Evolutionary conservation across 2,888 invertebrate species (phyloP).

Genomic region (Cryptus armator): DNA sequence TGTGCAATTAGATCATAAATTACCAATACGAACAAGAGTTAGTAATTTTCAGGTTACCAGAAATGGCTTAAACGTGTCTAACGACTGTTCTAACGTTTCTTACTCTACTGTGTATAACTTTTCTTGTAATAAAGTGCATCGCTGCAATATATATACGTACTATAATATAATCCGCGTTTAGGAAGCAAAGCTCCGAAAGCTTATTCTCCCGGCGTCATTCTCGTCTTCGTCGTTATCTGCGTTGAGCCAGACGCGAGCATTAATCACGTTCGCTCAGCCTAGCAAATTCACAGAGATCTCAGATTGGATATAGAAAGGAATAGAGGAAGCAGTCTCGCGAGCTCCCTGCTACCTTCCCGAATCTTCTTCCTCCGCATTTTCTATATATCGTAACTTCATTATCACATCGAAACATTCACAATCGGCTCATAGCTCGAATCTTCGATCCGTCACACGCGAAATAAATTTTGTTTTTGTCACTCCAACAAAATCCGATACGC

Average conservation of each 20-base stretch:
- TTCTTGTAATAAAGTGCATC: conserved; percentile 25
- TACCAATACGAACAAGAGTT: not conserved
- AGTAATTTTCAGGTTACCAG: not conserved
- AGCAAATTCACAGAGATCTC: conserved; percentile 47
- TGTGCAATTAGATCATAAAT: not conserved
- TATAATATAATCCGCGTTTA: conserved; percentile 61
- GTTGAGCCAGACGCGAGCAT: conserved; percentile 60
- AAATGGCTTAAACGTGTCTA: not conserved
- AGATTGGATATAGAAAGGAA: conserved; percentile 34
- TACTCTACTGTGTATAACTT: conserved; percentile 20
- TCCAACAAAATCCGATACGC: no score
- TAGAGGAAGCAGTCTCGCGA: not conserved
- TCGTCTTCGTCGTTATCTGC: conserved; percentile 54
- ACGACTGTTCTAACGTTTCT: conserved; percentile 10
- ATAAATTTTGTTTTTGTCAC: no score
- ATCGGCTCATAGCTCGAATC: not conserved
- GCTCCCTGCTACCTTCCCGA: not conserved
- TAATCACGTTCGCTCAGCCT: conserved; percentile 54
- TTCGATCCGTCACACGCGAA: no score
- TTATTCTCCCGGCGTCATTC: conserved; percentile 42
- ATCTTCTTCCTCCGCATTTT: not conserved
- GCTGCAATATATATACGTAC: conserved; percentile 25
- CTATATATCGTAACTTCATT: not conserved
- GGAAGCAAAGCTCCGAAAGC: conserved; percentile 58
- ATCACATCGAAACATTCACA: not conserved